phyloP scores from a whole-genome alignment of 2,888 invertebrate species.

The Platypus cylindrus region DNA sequence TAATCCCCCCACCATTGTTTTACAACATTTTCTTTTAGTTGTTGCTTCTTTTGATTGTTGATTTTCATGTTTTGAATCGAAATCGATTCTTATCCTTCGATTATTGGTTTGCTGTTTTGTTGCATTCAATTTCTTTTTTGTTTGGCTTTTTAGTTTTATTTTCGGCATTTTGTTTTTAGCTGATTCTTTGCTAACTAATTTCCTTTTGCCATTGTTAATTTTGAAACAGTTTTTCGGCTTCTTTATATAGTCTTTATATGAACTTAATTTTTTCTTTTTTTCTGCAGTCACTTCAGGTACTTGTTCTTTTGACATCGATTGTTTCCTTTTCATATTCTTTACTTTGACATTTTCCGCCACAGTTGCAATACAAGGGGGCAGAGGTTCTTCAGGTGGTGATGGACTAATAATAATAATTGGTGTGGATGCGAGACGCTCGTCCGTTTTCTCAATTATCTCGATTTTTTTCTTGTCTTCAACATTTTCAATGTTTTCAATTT shows the following conservation, averaged over 20 bases:
- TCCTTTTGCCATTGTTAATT: slow-evolving; percentile 37
- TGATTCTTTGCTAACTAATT: slow-evolving; percentile 31
- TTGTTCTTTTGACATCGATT: slow-evolving; percentile 28
- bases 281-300: slow-evolving; percentile 20
- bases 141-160: slow-evolving; percentile 29
- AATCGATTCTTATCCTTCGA: slow-evolving; percentile 14
- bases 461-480: too few species aligned
- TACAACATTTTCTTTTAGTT: slow-evolving; percentile 16
- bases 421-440: not conserved
- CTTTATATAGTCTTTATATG: slow-evolving; percentile 36
- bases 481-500: slow-evolving; percentile 9
- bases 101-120: slow-evolving; percentile 17
- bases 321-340: slow-evolving; percentile 38
- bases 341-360: slow-evolving; percentile 36
- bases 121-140: slow-evolving; percentile 35
- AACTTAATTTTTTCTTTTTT: slow-evolving; percentile 28
- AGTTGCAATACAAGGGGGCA: slow-evolving; percentile 29
- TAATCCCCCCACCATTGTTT: slow-evolving; percentile 5
- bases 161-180: slow-evolving; percentile 20
- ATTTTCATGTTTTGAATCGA: slow-evolving; percentile 18
- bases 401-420: not conserved
- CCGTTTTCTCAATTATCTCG: slow-evolving; percentile 3
- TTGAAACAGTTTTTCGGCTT: slow-evolving; percentile 36
- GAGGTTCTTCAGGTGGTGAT: slow-evolving; percentile 16
- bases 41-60: slow-evolving; percentile 20